Percentiles rank a stretch among this genome's conserved stretches.
Evolutionary conservation across 2,113 vertebrate species (phyloP).

Genomic region (Cygnus buccinator): DNA sequence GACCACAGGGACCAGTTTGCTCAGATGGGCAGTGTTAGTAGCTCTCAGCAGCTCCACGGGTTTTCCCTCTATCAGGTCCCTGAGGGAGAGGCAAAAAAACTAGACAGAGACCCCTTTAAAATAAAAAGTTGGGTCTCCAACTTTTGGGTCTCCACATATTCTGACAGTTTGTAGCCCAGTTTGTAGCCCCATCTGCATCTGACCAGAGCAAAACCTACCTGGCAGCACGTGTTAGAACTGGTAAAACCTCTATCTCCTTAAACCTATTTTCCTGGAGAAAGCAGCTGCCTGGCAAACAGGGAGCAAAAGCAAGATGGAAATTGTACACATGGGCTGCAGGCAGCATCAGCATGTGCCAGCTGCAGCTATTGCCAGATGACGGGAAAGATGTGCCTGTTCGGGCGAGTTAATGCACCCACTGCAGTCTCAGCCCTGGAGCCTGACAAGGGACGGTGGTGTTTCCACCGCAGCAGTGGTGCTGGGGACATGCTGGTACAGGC

Average conservation of each 20-base stretch:
- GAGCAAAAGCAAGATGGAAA: not conserved
- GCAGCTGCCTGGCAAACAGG: fast-evolving
- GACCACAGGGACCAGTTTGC: not conserved
- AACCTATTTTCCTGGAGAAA: not conserved
- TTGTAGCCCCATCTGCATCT: not conserved
- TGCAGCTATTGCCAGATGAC: not conserved
- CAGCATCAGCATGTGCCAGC: not conserved
- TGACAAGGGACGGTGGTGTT: not conserved
- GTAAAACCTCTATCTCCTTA: not conserved
- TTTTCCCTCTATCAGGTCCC: not conserved
- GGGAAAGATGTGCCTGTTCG: not conserved
- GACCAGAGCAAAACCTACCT: not conserved
- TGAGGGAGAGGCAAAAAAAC: not conserved
- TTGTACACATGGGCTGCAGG: not conserved
- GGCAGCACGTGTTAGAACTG: not conserved
- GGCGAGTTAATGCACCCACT: not conserved
- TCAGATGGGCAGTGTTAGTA: not conserved
- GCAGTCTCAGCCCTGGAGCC: not conserved
- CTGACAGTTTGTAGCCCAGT: not conserved
- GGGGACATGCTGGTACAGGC: not conserved
- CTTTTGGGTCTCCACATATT: not conserved
- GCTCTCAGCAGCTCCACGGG: not conserved
- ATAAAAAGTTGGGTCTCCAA: not conserved
- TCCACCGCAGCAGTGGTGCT: not conserved
- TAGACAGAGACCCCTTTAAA: not conserved